Evolutionary conservation across 2,888 invertebrate species (phyloP).

Genomic region (Parnassius mnemosyne): DNA sequence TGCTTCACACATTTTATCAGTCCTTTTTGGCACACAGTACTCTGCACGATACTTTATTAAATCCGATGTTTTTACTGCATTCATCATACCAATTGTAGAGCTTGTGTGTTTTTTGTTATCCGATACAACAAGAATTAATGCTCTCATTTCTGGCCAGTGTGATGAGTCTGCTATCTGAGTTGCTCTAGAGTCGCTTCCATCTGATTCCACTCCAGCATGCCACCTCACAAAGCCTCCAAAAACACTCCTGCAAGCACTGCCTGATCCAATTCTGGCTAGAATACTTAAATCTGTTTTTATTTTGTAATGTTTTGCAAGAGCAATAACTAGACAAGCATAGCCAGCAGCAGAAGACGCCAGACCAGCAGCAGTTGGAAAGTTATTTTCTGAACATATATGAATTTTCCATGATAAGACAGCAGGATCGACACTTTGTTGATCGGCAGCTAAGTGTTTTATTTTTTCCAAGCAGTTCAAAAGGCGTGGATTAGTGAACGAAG

Average conservation of each 20-base stretch:
- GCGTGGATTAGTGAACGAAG: constrained; percentile 86
- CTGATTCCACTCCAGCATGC: constrained; percentile 84
- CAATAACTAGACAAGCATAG: constrained; percentile 94
- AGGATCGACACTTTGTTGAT: constrained; percentile 57
- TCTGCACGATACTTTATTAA: constrained; percentile 88
- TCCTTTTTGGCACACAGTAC: constrained; percentile 86
- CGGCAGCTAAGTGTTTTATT: constrained; percentile 63
- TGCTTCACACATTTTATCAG: constrained; percentile 72
- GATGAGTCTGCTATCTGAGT: constrained; percentile 84
- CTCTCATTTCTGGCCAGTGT: constrained; percentile 95
- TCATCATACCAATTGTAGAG: constrained; percentile 95
- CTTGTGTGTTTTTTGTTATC: constrained; percentile 90
- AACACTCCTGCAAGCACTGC: constrained; percentile 97
- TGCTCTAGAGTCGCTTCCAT: constrained; percentile 89
- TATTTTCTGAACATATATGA: constrained; percentile 93
- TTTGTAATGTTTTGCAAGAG: constrained; percentile 88
- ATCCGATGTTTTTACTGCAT: constrained; percentile 88
- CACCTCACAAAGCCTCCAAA: constrained; percentile 97
- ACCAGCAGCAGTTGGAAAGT: constrained; percentile 99
- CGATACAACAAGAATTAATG: constrained; percentile 93
- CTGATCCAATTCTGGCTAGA: constrained; percentile 93
- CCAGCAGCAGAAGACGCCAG: constrained; percentile 99
- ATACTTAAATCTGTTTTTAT: constrained; percentile 86
- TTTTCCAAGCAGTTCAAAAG: constrained; percentile 86
- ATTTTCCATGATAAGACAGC: constrained; percentile 84